Evolutionary conservation across 2,888 invertebrate genomes (phyloP), one percentile per base, ranked within the genome.

Genomic region (Blera fallax): DNA sequence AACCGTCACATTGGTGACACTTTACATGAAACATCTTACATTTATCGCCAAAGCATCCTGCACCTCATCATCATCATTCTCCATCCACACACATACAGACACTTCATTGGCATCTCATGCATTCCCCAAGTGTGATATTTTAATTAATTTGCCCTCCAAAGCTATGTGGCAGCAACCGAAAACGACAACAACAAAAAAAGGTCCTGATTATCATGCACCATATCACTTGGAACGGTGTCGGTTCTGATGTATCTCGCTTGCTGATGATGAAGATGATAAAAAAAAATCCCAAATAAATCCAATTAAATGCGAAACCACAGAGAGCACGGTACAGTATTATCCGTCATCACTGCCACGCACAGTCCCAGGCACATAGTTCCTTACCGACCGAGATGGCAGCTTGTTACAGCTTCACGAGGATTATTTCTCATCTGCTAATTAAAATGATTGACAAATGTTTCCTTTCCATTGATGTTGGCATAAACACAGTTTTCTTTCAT

Each of bases 401-500:
- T 81, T 81, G 85, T 80, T 85, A 70, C 69, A 45, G 43, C 69
- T 45, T 74, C 52, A 37, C n/a, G 43, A 73, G 82, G 77, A 87
- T 87, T 87, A 87, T 82, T 81, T 56, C 78, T 82, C 82, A 69
- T 87, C 87, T 87, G 87, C 87, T 87, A 87, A 87, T 87, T 87
- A 87, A 87, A 79, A 80, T 85, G 87, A 87, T 87, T 87, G 87
- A 87, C 87, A 87, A 87, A 87, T 87, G 87, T 87, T 87, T 87
- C 87, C 87, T 85, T 87, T 82, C 73, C 87, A 83, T 87, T 87
- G 87, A 87, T 80, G 87, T 87, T 84, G 87, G 87, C 87, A 83
- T 27, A 87, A 82, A 73, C 76, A 82, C 78, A 82, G 69, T 77
- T 87, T 77, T 78, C 87, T 82, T 81, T 87, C 87, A 82, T 87